Evolutionary conservation across 2,113 vertebrate species (phyloP), one percentile per base, ranked within the genome.

Genomic region (Tenrec ecaudatus): DNA sequence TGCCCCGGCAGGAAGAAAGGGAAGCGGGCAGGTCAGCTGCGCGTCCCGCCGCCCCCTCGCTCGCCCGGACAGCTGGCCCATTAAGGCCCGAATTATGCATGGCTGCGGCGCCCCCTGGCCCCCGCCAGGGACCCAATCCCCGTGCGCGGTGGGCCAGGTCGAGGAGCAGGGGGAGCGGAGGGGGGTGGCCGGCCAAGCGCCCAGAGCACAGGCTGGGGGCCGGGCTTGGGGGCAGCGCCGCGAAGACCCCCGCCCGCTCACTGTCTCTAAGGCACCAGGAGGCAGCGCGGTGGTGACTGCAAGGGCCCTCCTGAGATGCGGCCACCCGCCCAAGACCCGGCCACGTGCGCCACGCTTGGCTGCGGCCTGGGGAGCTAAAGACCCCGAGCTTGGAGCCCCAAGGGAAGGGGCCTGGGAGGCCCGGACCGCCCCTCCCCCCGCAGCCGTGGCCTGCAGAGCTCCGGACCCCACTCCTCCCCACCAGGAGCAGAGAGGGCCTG

Each of bases 1-100:
- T 97, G 97, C 97, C 98, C 97, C 94, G 90, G 92, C 81, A 96
- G 97, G 96, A 98, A 98, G 97, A 98, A 97, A 98, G 95, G 91
- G 97, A 95, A 92, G 16, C 69, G 0, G 95, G 71, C 96, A 96
- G 98, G 98, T 98, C 98, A 98, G 98, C 97, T 97, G 90, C 95
- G 94, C 86, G 27, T 97, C 95, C 95, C 81, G 90, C 79, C 89
- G 95, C 97, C 96, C 96, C 95, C 97, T 92, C 90, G 91, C 96
- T 90, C 0, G 53, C 96, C 95, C 87, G 90, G 97, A 97, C 97
- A 98, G 97, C 98, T 98, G 95, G 97, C 89, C 97, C 96, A 98
- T 98, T 98, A 98, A 94, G n/a, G 88, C 96, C 96, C 92, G 81
- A 98, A 98, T 96, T 97, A 98, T 98, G 97, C 97, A 97, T 93